Conservation (phyloP, 1,140 invertebrate genomes). For the Coboldia fuscipes region DNA sequence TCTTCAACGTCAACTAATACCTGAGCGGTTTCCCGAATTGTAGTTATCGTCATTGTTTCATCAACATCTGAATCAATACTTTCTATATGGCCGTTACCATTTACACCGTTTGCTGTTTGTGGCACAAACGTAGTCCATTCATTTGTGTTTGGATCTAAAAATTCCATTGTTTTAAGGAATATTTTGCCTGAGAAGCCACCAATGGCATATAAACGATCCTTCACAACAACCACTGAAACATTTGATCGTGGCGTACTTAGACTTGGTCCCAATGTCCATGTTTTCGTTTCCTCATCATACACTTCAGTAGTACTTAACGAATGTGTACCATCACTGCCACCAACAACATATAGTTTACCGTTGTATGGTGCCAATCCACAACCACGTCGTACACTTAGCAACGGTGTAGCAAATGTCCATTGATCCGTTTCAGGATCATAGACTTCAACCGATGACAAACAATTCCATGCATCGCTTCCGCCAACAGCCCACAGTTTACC, state of each 20-base stretch:
- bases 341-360: constrained; percentile 38
- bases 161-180: constrained; percentile 68
- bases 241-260: constrained; percentile 45
- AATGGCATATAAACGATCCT: constrained; percentile 48
- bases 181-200: constrained; percentile 54
- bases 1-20: too few relatives aligned
- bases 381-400: constrained; percentile 37
- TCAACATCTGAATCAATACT: too few relatives aligned
- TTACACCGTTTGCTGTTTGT: constrained; percentile 9
- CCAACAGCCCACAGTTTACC: constrained; percentile 53
- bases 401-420: constrained; percentile 25
- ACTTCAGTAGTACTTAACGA: constrained; percentile 44
- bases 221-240: constrained; percentile 46
- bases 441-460: constrained; percentile 45
- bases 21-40: too few relatives aligned
- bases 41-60: too few relatives aligned
- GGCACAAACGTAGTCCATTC: constrained; percentile 46
- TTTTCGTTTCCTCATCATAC: constrained; percentile 33
- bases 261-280: constrained; percentile 32
- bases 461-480: constrained; percentile 63
- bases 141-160: constrained; percentile 39
- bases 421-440: constrained; percentile 36
- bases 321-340: constrained; percentile 51
- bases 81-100: constrained; percentile 1
- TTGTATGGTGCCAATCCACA: constrained; percentile 37